Percentiles rank a stretch among this genome's conserved stretches.
Conservation (phyloP, 2,113 vertebrate genomes). For the Eleginops maclovinus region DNA sequence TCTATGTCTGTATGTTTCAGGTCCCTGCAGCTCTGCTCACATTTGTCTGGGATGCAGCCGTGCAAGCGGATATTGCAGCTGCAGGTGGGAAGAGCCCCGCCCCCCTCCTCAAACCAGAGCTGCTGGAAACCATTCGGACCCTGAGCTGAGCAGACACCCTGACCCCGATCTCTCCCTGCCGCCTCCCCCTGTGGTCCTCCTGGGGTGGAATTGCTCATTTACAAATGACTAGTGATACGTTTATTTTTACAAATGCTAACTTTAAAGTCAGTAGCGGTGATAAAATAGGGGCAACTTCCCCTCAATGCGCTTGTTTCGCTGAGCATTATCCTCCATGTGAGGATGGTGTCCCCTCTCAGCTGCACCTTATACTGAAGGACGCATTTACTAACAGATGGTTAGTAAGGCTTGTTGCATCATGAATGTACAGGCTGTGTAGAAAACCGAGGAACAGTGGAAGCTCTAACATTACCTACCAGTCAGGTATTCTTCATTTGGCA, state of each 20-base stretch:
- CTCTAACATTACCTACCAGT: neutral
- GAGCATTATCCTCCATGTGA: conserved; percentile 6
- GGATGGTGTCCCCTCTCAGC: conserved; percentile 3
- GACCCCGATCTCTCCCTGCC: conserved; percentile 10
- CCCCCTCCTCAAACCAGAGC: conserved; percentile 83
- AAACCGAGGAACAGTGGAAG: conserved; percentile 3
- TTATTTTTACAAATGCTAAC: conserved; percentile 56
- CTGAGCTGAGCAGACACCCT: conserved; percentile 84
- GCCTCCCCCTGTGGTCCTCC: conserved; percentile 4
- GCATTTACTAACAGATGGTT: neutral
- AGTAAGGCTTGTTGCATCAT: neutral
- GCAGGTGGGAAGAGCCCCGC: conserved; percentile 74
- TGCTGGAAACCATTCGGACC: conserved; percentile 81
- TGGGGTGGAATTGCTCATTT: conserved; percentile 18
- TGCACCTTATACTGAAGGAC: conserved; percentile 31
- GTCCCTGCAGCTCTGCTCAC: conserved; percentile 93
- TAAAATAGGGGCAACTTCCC: conserved; percentile 9
- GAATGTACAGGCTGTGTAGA: conserved; percentile 37
- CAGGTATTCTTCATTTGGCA: conserved; percentile 23
- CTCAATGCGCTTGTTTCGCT: conserved; percentile 31
- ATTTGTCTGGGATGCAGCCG: conserved; percentile 87
- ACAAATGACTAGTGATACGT: conserved; percentile 9
- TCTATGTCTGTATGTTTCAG: conserved; percentile 71
- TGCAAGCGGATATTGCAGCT: conserved; percentile 89
- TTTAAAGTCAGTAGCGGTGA: conserved; percentile 20